Conservation (phyloP, 92 coral and sea anemone species). For the Porites evermanni region DNA sequence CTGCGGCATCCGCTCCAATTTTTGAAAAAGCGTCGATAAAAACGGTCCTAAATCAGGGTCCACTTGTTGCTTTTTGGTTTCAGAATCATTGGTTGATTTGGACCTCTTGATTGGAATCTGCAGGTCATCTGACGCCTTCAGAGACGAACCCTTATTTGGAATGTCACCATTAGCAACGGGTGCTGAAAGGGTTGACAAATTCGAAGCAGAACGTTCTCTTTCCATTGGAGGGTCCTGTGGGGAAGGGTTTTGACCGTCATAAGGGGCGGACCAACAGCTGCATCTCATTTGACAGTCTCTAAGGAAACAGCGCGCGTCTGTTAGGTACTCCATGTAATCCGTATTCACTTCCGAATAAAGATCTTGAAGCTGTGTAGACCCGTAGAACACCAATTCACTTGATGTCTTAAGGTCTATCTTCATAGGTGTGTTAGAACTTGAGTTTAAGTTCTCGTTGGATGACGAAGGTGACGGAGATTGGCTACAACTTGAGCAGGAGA, state of each 20-base stretch:
- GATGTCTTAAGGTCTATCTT: constrained; percentile 80
- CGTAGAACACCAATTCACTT: constrained; percentile 74
- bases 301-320: constrained; percentile 87
- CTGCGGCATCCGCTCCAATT: constrained; percentile 94
- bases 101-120: constrained; percentile 49
- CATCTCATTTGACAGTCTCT: constrained; percentile 88
- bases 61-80: constrained; percentile 35
- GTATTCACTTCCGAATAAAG: constrained; percentile 63
- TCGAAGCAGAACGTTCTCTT: constrained; percentile 27
- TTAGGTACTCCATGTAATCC: constrained; percentile 93
- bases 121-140: background rate
- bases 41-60: constrained; percentile 81
- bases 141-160: constrained; percentile 19
- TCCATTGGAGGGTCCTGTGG: constrained; percentile 41
- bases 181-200: constrained; percentile 38
- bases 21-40: constrained; percentile 81
- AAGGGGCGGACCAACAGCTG: constrained; percentile 90
- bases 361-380: constrained; percentile 50
- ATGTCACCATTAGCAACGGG: constrained; percentile 54
- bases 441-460: constrained; percentile 73
- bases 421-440: constrained; percentile 57
- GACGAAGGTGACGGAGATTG: constrained; percentile 69
- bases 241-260: constrained; percentile 89
- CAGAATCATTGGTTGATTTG: constrained; percentile 69
- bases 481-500: constrained; percentile 76